Evolutionary conservation across 2,888 invertebrate genomes (phyloP).

Genomic region (Drosophila anomalipes): DNA sequence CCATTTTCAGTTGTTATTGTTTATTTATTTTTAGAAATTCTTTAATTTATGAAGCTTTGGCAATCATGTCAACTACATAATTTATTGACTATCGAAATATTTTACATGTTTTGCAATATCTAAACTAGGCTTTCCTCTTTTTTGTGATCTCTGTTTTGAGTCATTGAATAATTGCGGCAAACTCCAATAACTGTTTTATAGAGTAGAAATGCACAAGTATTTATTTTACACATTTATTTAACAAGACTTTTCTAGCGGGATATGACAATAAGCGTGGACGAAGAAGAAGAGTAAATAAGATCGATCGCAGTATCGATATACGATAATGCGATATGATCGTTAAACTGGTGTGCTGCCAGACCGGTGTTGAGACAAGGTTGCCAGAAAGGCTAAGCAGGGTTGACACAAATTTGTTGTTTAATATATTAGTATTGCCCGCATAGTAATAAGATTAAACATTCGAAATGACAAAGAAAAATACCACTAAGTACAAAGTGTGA

Average conservation of each 20-base stretch:
- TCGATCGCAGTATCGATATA: not conserved
- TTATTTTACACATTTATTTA: not conserved
- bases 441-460: not conserved
- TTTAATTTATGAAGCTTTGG: not conserved
- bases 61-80: not conserved
- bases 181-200: not conserved
- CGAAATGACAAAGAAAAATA: not conserved
- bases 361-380: not conserved
- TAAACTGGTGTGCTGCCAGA: not conserved
- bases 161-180: no score
- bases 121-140: not conserved
- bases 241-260: not conserved
- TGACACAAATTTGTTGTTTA: not conserved
- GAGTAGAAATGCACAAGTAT: not conserved
- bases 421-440: no score
- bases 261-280: not conserved
- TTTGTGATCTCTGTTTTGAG: no score
- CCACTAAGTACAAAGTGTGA: not conserved
- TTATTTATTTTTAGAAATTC: not conserved
- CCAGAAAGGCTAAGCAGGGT: not conserved
- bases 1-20: not conserved
- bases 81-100: not conserved
- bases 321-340: not conserved
- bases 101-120: not conserved
- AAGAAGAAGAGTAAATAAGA: not conserved